Conservation (phyloP, 1,140 invertebrate genomes). For the Himalopsyche phryganea region DNA sequence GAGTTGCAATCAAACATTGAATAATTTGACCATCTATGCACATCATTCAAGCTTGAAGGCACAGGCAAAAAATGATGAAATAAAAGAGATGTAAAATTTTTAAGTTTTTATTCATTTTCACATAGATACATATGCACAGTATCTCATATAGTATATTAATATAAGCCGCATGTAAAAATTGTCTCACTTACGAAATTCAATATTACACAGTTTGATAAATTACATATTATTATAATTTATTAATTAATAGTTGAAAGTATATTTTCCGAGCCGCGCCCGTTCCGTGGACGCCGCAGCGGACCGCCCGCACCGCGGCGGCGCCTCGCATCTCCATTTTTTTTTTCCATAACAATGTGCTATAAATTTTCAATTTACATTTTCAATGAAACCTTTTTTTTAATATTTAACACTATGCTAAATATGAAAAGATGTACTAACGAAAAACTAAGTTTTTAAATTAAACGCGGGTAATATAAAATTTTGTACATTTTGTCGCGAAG, state of each 20-base stretch:
- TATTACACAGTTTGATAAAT: conserved; percentile 23
- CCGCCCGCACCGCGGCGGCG: too few species aligned
- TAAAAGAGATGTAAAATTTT: conserved; percentile 2
- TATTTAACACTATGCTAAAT: conserved; percentile 12
- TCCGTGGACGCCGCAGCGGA: conserved; percentile 7
- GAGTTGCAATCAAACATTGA: too few species aligned
- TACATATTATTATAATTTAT: conserved; percentile 6
- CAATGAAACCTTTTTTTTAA: conserved; percentile 8
- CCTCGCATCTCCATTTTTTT: conserved; percentile 13
- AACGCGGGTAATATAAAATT: conserved; percentile 10
- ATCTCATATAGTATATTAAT: conserved; percentile 22
- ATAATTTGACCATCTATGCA: too few species aligned
- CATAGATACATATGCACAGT: conserved; percentile 25
- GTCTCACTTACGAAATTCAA: conserved; percentile 16
- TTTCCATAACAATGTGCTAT: conserved; percentile 24
- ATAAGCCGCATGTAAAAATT: conserved; percentile 26
- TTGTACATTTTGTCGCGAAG: conserved; percentile 7
- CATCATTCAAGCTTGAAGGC: too few species aligned
- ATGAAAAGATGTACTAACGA: conserved; percentile 4
- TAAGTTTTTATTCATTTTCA: conserved; percentile 25
- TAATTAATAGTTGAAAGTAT: too few species aligned
- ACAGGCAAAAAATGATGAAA: too few species aligned
- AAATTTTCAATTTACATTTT: conserved; percentile 14
- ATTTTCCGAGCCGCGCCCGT: background rate
- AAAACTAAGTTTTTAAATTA: conserved; percentile 8